Conservation (phyloP, 1,140 invertebrate species). For the Procambarus clarkii region DNA sequence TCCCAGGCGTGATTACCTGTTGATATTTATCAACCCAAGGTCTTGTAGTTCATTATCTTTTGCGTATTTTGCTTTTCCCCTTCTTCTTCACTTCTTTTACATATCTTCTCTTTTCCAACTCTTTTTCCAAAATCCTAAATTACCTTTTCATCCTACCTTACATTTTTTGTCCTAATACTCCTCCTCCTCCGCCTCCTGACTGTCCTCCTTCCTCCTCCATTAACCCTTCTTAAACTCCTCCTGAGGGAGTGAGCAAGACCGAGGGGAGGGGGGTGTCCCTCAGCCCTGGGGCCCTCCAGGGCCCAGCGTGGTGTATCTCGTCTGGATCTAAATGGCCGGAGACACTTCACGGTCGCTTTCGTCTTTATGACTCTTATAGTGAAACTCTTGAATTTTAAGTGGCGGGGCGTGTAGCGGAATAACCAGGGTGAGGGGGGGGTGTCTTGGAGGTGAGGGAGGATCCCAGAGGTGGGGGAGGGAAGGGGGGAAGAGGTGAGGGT, state of each 20-base stretch:
- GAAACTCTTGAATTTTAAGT: conserved; percentile 65
- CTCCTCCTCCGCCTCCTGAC: too few species aligned
- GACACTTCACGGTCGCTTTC: conserved; percentile 48
- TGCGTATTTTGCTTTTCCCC: too few species aligned
- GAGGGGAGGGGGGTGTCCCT: background rate
- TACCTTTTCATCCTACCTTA: too few species aligned
- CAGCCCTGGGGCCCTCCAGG: background rate
- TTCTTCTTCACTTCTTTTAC: too few species aligned
- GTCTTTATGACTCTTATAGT: conserved; percentile 49
- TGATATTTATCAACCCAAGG: too few species aligned
- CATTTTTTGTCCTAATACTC: too few species aligned
- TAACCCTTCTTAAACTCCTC: too few species aligned
- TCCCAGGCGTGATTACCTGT: too few species aligned
- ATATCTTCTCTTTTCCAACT: too few species aligned
- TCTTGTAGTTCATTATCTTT: too few species aligned
- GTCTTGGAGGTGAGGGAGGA: background rate
- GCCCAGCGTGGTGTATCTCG: conserved; percentile 40
- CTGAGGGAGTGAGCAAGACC: background rate
- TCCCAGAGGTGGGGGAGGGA: background rate
- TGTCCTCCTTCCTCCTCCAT: too few species aligned
- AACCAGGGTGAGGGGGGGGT: background rate
- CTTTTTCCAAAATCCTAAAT: too few species aligned
- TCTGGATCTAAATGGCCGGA: conserved; percentile 13
- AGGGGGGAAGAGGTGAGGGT: background rate
- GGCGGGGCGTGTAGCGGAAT: conserved; percentile 47